Percentiles rank a stretch among this genome's conserved stretches.
Conservation (phyloP, 2,888 invertebrate genomes). For the Oxycera nigricornis region DNA sequence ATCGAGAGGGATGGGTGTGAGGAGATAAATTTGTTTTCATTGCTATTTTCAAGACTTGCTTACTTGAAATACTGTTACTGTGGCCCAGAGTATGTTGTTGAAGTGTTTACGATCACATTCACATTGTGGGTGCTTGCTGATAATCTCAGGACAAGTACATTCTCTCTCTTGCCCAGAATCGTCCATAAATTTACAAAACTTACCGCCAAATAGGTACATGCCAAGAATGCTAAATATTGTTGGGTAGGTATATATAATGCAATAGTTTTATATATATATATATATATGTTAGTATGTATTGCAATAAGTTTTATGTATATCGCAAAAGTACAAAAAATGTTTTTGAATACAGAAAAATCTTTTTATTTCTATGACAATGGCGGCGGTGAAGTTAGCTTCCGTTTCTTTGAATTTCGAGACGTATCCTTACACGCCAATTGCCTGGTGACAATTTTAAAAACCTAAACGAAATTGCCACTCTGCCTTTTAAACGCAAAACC, state of each 20-base stretch:
- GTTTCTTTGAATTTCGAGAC: too few relatives aligned
- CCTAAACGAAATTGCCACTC: too few relatives aligned
- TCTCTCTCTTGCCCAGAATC: constrained; percentile 81
- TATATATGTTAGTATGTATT: constrained; percentile 36
- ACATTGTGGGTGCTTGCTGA: constrained; percentile 87
- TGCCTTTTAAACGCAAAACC: background rate
- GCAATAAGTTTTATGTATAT: constrained; percentile 18
- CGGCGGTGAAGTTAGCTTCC: background rate
- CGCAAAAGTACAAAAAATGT: background rate
- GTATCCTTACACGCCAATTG: too few relatives aligned
- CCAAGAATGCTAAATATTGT: constrained; percentile 88
- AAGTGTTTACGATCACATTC: constrained; percentile 98
- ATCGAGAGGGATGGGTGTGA: too few relatives aligned
- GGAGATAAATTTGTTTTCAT: constrained; percentile 29
- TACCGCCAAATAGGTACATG: constrained; percentile 99
- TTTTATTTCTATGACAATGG: constrained; percentile 13
- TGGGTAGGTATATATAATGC: constrained; percentile 49
- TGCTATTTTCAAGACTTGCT: constrained; percentile 59
- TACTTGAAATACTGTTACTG: constrained; percentile 98
- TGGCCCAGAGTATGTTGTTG: constrained; percentile 97
- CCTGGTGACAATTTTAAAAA: too few relatives aligned
- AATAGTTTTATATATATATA: constrained; percentile 31
- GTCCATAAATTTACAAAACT: constrained; percentile 98
- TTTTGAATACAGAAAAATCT: background rate
- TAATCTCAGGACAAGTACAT: constrained; percentile 93